Base-by-base conservation (phyloP, 2,797 vertebrate genomes). In the Platyrinchus mystaceus region DNA sequence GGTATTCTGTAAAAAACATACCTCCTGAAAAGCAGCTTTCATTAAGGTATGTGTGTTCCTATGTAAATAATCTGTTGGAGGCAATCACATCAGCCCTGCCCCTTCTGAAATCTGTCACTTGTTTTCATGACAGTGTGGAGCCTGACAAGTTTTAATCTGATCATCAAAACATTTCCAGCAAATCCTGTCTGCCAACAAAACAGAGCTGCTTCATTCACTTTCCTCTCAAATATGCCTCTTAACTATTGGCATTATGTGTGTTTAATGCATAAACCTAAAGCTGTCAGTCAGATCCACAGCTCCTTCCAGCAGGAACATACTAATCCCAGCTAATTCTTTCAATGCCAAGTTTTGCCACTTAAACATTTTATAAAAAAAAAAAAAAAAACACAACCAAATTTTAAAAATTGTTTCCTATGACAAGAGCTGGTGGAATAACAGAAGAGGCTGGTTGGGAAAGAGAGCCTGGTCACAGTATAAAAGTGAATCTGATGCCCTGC, bases 241-340 rank as follows among this genome's bases (percentile, higher is more conserved):
- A 89, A 59, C 46, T 83, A 64, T 71, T 94, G 77, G 64, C 50
- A 58, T 84, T 80, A 20, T 24, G 37, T 28, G 43, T 87, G n/a
- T 91, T 93, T 89, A 92, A 85, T 84, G 64, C 28, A 44, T 74
- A 77, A 93, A 83, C 30, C 75, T 77, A 71, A 92, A 85, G 16
- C 76, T 8, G 0, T 78, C 69, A 75, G 20, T 89, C 68, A 87
- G 64, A 85, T n/a, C 46, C 36, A 39, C 32, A 64, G 39, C 32
- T 87, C n/a, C 60, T 90, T 95, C 56, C 68, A 85, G 46, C 23
- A 89, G 77, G 70, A 84, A 41, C 36, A 37, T 62, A 15, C 37
- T 92, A 87, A 93, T 91, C 71, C 50, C 58, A 66, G 28, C 13
- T 89, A 87, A 83, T 71, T 89, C 20, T 87, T 90, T 36, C 53